Base-by-base conservation (phyloP, 2,113 vertebrate genomes). In the Leptodactylus fuscus region DNA sequence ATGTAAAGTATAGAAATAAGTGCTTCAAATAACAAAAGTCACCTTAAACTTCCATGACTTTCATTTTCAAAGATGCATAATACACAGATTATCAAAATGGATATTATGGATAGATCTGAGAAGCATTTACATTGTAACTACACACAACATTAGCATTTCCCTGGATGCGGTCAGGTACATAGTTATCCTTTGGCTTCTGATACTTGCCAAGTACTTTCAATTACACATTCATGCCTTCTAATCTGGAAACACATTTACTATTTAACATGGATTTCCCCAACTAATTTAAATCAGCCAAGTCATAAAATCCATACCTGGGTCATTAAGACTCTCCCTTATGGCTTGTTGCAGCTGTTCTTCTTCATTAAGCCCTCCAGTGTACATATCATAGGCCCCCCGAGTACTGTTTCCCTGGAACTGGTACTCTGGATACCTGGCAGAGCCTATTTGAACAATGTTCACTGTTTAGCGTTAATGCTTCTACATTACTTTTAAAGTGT, bases 281-380 rank as follows among this genome's bases (percentile, higher is more conserved):
- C 53, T 44, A 38, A 79, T 87, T 74, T 18, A 76, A 67, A 77
- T 36, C 73, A 20, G 48, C 1, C 34, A 82, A 12, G 10, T 24
- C 3, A 1, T 15, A 29, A 20, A 82, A 82, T 5, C 76, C 94
- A 85, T 87, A 98, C 98, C 95, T 93, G 87, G 90, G 71, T 96
- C 94, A 83, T 90, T 88, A 71, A 98, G 93, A 69, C 97, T 98
- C 92, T 96, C 96, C 22, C 91, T 92, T n/a, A 97, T 22, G 2
- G 97, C 97, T 18, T 90, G 92, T 82, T 97, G 91, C 55, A 96
- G 89, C 90, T 99, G 97, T 71, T 98, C 95, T 11, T 96, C 94
- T 87, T 98, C 98, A 2, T 91, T 95, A 86, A 98, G 90, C 2
- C 96, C 96, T 0, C 91, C 94, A 0, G 96, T 92, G 85, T 96